Conservation (phyloP, 2,888 invertebrate species). For the Mythimna impura region DNA sequence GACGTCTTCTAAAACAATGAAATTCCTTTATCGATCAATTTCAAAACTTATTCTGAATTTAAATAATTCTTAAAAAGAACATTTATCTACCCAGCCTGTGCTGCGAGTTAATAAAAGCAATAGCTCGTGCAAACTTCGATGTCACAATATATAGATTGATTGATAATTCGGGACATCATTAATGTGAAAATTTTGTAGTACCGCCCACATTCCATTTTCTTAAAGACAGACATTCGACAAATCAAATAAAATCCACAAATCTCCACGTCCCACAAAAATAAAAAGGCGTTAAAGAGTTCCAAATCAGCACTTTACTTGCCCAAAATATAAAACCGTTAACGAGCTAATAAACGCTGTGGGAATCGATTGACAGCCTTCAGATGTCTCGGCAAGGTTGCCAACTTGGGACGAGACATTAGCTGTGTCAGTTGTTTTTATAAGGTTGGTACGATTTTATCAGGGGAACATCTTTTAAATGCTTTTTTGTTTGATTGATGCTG, state of each 20-base stretch:
- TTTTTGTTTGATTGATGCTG: not conserved
- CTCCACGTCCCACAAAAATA: not conserved
- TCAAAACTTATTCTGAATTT: too few relatives aligned
- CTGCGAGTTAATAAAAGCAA: too few relatives aligned
- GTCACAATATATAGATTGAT: too few relatives aligned
- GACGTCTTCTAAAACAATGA: too few relatives aligned
- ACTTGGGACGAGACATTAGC: conserved; percentile 37
- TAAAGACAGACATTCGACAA: not conserved
- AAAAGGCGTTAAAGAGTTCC: conserved; percentile 16
- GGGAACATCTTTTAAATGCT: not conserved
- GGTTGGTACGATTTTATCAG: conserved; percentile 4
- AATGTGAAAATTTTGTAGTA: not conserved
- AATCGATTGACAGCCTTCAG: conserved; percentile 45
- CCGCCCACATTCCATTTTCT: not conserved
- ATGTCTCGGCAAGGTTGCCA: conserved; percentile 25
- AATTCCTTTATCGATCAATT: too few relatives aligned
- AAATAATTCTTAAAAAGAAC: too few relatives aligned
- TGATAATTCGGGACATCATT: too few relatives aligned
- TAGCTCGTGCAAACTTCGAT: too few relatives aligned
- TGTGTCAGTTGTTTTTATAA: conserved; percentile 27
- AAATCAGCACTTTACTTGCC: conserved; percentile 36
- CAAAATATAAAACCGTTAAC: conserved; percentile 57
- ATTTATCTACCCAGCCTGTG: too few relatives aligned
- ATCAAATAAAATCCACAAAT: not conserved
- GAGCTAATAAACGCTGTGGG: conserved; percentile 46